Percentiles rank a stretch among this genome's conserved stretches.
Conservation (phyloP, 1,140 invertebrate species). For the Telenomus remus region DNA sequence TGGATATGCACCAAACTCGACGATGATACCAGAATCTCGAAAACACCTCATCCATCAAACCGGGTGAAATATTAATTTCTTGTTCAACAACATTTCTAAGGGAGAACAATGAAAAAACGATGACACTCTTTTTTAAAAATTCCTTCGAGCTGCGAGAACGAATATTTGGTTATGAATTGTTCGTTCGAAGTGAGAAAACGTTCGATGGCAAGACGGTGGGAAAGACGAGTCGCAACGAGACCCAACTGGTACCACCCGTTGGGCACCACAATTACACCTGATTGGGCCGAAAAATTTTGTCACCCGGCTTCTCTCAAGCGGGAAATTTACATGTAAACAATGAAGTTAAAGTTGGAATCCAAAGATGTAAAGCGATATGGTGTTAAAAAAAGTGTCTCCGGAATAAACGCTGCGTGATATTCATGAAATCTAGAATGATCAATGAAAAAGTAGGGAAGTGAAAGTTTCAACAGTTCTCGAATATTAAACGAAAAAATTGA, state of each 20-base stretch:
- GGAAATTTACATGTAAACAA: slow-evolving; percentile 42
- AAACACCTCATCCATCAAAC: too few relatives aligned
- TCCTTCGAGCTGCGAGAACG: too few relatives aligned
- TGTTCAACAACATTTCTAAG: too few relatives aligned
- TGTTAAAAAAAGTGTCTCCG: background rate
- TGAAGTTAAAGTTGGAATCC: slow-evolving; percentile 1
- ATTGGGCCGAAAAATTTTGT: slow-evolving; percentile 66
- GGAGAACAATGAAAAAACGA: too few relatives aligned
- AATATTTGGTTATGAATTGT: too few relatives aligned
- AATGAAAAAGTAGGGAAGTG: slow-evolving; percentile 2
- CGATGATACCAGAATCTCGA: background rate
- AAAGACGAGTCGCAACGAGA: slow-evolving; percentile 29
- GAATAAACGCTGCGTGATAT: background rate
- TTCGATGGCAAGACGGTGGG: slow-evolving; percentile 22
- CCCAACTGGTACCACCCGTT: slow-evolving; percentile 57
- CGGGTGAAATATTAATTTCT: too few relatives aligned
- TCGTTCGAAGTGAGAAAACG: background rate
- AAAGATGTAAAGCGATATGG: slow-evolving; percentile 14
- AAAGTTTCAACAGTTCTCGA: too few relatives aligned
- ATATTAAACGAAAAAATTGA: too few relatives aligned
- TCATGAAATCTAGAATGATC: background rate
- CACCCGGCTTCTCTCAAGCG: slow-evolving; percentile 28
- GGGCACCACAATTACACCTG: slow-evolving; percentile 71
- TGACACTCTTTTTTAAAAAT: too few relatives aligned
- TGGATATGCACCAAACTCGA: slow-evolving; percentile 44